These are phyloP conservation scores for Epinephelus awoara DNA, from an alignment of 2,797 vertebrate genomes.

Conservation along the genomic window DNA sequence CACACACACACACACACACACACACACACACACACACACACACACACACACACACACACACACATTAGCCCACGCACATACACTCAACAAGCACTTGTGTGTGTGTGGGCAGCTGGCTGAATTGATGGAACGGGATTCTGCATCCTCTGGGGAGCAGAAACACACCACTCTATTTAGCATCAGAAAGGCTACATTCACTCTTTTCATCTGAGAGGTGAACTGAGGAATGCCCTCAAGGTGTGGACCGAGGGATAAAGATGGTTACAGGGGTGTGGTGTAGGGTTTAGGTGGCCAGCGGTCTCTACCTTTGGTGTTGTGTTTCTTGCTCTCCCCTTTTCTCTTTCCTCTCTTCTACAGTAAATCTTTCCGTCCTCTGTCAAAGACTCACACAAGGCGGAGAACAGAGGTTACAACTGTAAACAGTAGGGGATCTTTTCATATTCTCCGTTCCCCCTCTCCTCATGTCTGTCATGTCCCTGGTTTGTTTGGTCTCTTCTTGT, in stretches of 20 bases:
- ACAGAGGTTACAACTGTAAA: slow-evolving; percentile 63
- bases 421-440: slow-evolving; percentile 47
- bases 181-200: slow-evolving; percentile 78
- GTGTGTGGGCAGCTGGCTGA: slow-evolving; percentile 83
- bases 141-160: slow-evolving; percentile 77
- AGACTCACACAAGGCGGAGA: slow-evolving; percentile 17
- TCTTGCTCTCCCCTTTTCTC: slow-evolving; percentile 29
- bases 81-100: slow-evolving; percentile 80
- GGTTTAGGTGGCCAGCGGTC: slow-evolving; percentile 45
- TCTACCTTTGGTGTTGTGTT: slow-evolving; percentile 36
- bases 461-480: slow-evolving; percentile 44
- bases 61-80: slow-evolving; percentile 69
- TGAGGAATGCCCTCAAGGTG: slow-evolving; percentile 78
- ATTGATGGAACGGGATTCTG: slow-evolving; percentile 80
- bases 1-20: slow-evolving; percentile 62
- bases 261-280: slow-evolving; percentile 46
- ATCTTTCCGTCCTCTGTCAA: slow-evolving; percentile 44
- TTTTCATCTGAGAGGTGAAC: slow-evolving; percentile 75
- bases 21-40: slow-evolving; percentile 52
- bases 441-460: slow-evolving; percentile 39
- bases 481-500: slow-evolving; percentile 63
- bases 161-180: slow-evolving; percentile 78
- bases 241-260: slow-evolving; percentile 64
- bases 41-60: slow-evolving; percentile 50
- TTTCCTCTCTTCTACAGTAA: slow-evolving; percentile 25